Conservation (phyloP, 2,888 invertebrate species). For the Caenorhabditis sp. region DNA sequence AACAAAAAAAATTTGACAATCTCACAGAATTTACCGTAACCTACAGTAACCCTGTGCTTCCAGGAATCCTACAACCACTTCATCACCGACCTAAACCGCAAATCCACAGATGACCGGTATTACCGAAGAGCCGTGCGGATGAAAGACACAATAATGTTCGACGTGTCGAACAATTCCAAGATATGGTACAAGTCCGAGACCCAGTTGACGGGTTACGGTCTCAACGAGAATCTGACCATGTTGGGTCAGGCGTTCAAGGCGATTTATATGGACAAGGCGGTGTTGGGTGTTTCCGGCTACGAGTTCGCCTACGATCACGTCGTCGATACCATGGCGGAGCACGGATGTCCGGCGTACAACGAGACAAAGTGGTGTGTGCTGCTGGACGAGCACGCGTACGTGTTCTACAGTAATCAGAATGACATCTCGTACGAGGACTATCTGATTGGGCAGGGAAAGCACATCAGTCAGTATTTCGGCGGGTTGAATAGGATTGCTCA, state of each 20-base stretch:
- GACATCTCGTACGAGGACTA: constrained; percentile 72
- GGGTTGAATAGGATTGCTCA: constrained; percentile 80
- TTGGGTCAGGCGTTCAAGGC: constrained; percentile 79
- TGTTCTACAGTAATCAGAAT: constrained; percentile 78
- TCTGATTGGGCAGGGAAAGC: constrained; percentile 62
- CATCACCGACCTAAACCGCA: constrained; percentile 77
- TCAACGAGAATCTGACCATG: constrained; percentile 79
- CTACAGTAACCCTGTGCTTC: too few relatives aligned
- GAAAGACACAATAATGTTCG: constrained; percentile 78
- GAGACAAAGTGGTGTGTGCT: constrained; percentile 76
- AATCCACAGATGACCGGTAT: constrained; percentile 80
- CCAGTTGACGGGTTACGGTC: constrained; percentile 75
- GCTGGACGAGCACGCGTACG: constrained; percentile 81
- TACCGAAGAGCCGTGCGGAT: constrained; percentile 81
- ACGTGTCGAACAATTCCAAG: constrained; percentile 77
- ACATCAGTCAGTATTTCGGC: constrained; percentile 79
- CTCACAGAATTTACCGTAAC: too few relatives aligned
- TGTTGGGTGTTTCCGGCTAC: constrained; percentile 80
- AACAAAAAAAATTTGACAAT: too few relatives aligned
- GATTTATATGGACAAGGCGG: constrained; percentile 77
- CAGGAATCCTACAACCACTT: constrained; percentile 80
- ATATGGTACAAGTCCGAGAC: constrained; percentile 76
- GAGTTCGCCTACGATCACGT: constrained; percentile 81
- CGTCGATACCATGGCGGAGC: constrained; percentile 72
- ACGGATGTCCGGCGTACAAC: constrained; percentile 75